These are phyloP conservation scores for Microtus oregoni DNA, from an alignment of 2,113 vertebrate species.

Conservation along the genomic window DNA sequence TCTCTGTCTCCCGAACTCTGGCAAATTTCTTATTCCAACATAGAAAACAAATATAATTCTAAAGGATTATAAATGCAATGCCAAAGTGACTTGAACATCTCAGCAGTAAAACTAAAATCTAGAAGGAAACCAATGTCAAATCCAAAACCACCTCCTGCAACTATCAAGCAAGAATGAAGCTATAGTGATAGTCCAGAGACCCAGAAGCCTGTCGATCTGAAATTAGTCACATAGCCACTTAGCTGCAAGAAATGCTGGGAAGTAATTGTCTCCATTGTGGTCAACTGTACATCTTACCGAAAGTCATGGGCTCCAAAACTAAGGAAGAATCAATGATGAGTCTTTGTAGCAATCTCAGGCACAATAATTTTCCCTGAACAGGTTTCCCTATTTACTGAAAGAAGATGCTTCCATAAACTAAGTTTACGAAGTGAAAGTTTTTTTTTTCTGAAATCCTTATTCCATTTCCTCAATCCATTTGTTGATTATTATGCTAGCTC, in stretches of 20 bases:
- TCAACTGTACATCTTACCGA: not conserved
- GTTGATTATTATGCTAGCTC: not conserved
- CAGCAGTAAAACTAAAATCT: not conserved
- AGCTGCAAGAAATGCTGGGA: not conserved
- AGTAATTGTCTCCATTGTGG: not conserved
- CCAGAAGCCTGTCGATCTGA: not conserved
- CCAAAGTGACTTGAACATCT: not conserved
- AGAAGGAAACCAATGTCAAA: not conserved
- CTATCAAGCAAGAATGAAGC: not conserved
- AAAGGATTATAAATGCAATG: not conserved
- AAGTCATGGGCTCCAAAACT: not conserved
- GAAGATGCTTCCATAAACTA: not conserved
- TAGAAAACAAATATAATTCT: not conserved
- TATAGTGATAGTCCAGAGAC: not conserved
- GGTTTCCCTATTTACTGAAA: not conserved
- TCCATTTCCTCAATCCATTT: not conserved
- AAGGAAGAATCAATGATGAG: not conserved
- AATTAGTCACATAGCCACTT: not conserved
- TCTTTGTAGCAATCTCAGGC: not conserved
- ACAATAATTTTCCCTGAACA: too few relatives aligned
- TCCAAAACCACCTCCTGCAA: not conserved
- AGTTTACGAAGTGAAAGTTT: slow-evolving; percentile 12
- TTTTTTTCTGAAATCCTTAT: not conserved
- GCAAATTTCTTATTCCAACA: not conserved
- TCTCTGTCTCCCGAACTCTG: not conserved